Evolutionary conservation across 2,888 invertebrate genomes (phyloP), one percentile per base, ranked within the genome.

Genomic region (Nycteola revayana): DNA sequence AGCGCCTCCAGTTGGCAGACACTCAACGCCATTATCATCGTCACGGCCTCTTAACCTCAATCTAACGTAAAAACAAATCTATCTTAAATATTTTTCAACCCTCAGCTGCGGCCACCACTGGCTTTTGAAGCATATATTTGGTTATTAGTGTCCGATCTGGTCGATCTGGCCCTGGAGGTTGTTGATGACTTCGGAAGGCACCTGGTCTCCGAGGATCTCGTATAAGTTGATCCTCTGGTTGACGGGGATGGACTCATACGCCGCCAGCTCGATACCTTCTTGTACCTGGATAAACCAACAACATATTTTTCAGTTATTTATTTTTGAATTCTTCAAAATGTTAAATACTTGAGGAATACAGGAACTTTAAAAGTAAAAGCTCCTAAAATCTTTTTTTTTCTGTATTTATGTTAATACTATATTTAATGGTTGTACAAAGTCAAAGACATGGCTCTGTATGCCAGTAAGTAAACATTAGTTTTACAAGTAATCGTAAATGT

Each of bases 161-260:
- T 96, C 95, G 61, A 96, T 93, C 83, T 96, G 96, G 33, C 92
- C 86, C 75, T 96, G 96, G 43, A 96, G 91, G 83, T 96, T 96
- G 90, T 93, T 95, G 74, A 96, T 94, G 22, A 96, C 96, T 85
- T 96, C 96, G 26, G 93, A 92, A 5, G 96, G 96, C 43, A 96
- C 93, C 75, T 95, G 94, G 71, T 94, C 95, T 5, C 95, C 95
- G 36, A 96, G 90, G 62, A 96, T 94, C 75, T 95, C 94, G 73
- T 91, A 93, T n/a, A 96, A 90, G 79, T 95, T 94, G 78, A 96
- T 94, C 66, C 92, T 91, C 80, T 96, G 95, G 84, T 95, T 93
- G 44, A 93, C 95, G 63, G 96, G 96, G 64, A 96, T 96, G 50
- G 94, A 93, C 80, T 96, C 95, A 78, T 95, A 95, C 3, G 95